These are phyloP conservation scores for Plagodis pulveraria DNA, from an alignment of 2,888 invertebrate species.

Conservation along the genomic window DNA sequence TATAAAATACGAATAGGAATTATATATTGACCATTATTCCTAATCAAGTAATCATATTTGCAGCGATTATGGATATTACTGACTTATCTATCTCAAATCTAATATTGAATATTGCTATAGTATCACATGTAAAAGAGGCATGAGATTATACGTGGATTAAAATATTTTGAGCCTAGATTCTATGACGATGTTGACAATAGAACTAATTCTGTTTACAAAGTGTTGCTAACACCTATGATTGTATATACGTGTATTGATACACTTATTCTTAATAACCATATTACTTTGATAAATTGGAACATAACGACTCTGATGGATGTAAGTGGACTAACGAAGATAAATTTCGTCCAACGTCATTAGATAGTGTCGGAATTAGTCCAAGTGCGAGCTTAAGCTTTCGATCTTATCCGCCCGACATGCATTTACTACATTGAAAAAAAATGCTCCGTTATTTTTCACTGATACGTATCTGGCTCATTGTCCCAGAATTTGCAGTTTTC, in stretches of 20 bases:
- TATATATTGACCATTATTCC: too few species aligned
- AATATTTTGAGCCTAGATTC: too few species aligned
- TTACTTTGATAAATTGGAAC: constrained; percentile 19
- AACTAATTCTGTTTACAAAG: not conserved
- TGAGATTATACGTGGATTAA: too few species aligned
- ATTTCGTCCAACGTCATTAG: constrained; percentile 31
- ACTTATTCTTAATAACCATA: not conserved
- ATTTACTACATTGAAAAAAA: constrained; percentile 34
- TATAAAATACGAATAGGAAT: too few species aligned
- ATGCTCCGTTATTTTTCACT: constrained; percentile 32
- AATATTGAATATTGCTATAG: too few species aligned
- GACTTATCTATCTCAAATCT: too few species aligned
- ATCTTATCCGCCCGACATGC: constrained; percentile 35
- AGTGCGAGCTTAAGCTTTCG: constrained; percentile 24
- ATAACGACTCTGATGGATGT: constrained; percentile 23
- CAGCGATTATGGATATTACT: too few species aligned
- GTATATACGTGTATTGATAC: not conserved
- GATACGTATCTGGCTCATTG: constrained; percentile 30
- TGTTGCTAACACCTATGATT: not conserved
- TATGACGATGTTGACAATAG: too few species aligned
- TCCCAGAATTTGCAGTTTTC: constrained; percentile 27
- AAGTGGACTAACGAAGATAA: constrained; percentile 24
- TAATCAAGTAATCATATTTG: too few species aligned
- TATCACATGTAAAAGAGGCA: too few species aligned
- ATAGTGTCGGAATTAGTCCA: constrained; percentile 28